Conservation (phyloP, 2,113 vertebrate genomes). For the Terrapene triunguis region DNA sequence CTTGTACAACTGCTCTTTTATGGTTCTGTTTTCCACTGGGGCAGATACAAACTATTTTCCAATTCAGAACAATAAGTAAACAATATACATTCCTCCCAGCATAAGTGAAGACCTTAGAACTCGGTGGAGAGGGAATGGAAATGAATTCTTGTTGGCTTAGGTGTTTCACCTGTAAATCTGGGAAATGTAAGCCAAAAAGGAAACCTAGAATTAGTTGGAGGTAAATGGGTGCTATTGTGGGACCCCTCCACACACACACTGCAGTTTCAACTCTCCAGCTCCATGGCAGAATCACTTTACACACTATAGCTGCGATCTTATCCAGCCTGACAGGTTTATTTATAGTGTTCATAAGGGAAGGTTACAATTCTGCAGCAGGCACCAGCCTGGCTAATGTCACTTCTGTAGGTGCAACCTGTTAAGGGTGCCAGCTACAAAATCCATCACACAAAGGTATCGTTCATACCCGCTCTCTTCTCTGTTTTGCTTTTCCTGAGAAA, state of each 20-base stretch:
- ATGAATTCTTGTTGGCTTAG: not conserved
- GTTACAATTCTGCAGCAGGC: not conserved
- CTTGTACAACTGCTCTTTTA: not conserved
- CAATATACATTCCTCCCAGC: fast-evolving
- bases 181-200: not conserved
- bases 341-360: not conserved
- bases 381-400: not conserved
- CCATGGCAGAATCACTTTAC: not conserved
- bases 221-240: not conserved
- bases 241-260: not conserved
- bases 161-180: not conserved
- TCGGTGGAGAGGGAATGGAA: not conserved
- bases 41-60: not conserved
- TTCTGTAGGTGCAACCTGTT: not conserved
- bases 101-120: fast-evolving
- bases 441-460: not conserved
- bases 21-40: not conserved
- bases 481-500: slow-evolving; percentile 30
- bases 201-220: not conserved
- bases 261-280: not conserved
- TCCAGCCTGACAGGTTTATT: not conserved
- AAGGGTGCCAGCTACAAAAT: not conserved
- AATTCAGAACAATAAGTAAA: not conserved
- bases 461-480: not conserved
- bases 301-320: not conserved